Evolutionary conservation across 2,888 invertebrate genomes (phyloP), one percentile per base, ranked within the genome.

Genomic region (Apeira syringaria): DNA sequence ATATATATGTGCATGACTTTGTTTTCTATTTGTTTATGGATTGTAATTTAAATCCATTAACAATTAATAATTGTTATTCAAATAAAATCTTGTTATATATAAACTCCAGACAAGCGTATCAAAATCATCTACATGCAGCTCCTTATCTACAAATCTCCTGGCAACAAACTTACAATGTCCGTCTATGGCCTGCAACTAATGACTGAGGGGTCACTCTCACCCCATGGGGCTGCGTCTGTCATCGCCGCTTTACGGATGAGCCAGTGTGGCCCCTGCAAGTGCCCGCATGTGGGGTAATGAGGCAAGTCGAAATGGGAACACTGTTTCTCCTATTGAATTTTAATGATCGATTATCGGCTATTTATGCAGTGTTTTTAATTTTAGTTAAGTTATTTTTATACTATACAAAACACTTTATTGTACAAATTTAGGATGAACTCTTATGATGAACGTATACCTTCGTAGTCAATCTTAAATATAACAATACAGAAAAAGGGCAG

Each of bases 131-230:
- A 3, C 15, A 15, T 15, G 2, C 15, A 28, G 24, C 52, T 53
- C 50, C 22, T 41, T 12, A 6, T 38, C 57, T 61, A 61, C 33
- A 37, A 31, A 32, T 47, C 44, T 47, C 29, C 28, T 47, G 64
- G 71, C 68, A 70, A 71, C 75, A 69, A 71, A 73, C 73, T 68
- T 67, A 64, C 69, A 56, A 59, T 63, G 70, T 70, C 69, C 72
- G 53, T 54, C 60, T 53, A 66, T 55, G 64, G 73, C 70, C 63
- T 76, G 71, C 66, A 68, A 65, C 70, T 74, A 73, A 74, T 74
- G 72, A 69, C 67, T 50, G 49, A 59, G 65, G 59, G 62, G 57
- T 46, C 47, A 47, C 8, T 18, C 48, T 2, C 51, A 53, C 53
- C 53, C 61, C 57, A 43, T 36, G 47, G 50, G 53, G 54, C 28